These are phyloP conservation scores for Acholoe squamosa DNA, from an alignment of 2,888 invertebrate genomes.

Conservation along the genomic window DNA sequence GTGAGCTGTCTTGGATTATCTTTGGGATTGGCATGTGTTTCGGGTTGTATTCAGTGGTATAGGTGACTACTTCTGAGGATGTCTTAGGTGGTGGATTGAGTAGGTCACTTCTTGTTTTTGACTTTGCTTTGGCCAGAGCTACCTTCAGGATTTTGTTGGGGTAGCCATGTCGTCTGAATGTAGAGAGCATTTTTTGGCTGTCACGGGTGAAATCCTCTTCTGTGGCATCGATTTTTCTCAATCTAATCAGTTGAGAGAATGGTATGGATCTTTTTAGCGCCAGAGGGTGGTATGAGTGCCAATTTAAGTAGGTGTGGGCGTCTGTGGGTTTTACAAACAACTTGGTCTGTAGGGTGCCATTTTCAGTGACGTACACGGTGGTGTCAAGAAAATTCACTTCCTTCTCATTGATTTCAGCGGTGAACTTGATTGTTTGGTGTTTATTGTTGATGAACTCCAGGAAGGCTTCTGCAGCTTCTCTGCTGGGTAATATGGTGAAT, in stretches of 20 bases:
- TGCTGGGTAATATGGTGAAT: no score
- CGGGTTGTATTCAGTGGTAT: no score
- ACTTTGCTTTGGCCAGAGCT: background rate
- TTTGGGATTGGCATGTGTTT: no score
- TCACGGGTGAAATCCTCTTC: background rate
- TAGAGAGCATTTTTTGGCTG: background rate
- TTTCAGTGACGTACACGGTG: background rate
- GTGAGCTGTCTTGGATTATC: background rate
- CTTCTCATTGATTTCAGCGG: background rate
- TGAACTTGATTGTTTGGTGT: background rate
- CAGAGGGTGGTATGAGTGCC: background rate
- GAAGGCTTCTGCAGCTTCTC: background rate
- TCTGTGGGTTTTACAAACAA: background rate
- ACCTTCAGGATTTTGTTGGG: no score
- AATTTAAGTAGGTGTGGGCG: background rate
- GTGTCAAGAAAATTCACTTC: background rate
- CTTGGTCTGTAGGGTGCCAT: background rate
- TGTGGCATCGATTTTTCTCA: background rate
- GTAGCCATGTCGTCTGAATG: background rate
- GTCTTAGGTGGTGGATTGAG: background rate
- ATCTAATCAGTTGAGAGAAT: background rate
- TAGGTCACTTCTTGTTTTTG: background rate
- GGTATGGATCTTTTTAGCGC: background rate
- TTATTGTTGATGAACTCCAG: background rate
- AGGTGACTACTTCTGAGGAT: background rate